A percentile compares a stretch with the other conserved stretches of the same genome.
phyloP scores from a whole-genome alignment of 2,797 vertebrate genomes.

The Trichosurus vulpecula region DNA sequence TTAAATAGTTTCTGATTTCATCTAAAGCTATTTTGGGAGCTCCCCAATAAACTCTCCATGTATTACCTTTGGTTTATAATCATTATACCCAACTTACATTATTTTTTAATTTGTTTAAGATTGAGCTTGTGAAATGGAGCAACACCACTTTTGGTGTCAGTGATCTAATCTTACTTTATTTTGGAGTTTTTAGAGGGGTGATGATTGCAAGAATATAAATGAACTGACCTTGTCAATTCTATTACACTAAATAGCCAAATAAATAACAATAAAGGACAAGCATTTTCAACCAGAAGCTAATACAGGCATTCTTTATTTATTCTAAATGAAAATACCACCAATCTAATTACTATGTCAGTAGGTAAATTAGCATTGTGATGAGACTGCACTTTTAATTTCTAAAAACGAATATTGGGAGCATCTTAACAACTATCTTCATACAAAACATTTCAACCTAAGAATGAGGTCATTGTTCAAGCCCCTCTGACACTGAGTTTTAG shows the following conservation, averaged over 20 bases:
- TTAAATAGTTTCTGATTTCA: not conserved
- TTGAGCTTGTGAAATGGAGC: slow-evolving; percentile 24
- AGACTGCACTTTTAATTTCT: slow-evolving; percentile 55
- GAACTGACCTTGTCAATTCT: slow-evolving; percentile 20
- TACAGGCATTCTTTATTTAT: not conserved
- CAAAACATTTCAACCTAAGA: not conserved
- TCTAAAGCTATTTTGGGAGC: not conserved
- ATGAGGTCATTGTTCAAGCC: not conserved
- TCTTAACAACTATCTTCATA: not conserved
- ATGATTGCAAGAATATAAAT: slow-evolving; percentile 21
- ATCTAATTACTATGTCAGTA: not conserved
- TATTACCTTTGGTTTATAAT: not conserved
- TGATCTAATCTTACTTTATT: slow-evolving; percentile 51
- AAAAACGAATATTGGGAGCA: not conserved
- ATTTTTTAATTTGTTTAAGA: slow-evolving; percentile 51
- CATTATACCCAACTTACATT: not conserved
- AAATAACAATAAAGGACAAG: not conserved
- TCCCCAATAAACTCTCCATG: not conserved
- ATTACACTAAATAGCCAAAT: slow-evolving; percentile 26
- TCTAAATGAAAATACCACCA: slow-evolving; percentile 15
- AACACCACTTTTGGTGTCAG: slow-evolving; percentile 11
- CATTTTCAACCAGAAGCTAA: slow-evolving; percentile 43
- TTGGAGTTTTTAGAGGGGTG: slow-evolving; percentile 25
- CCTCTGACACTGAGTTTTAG: not conserved
- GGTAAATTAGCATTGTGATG: slow-evolving; percentile 21